These are phyloP conservation scores for Potamilus streckersoni DNA, from an alignment of 1,140 invertebrate species.

Conservation along the genomic window DNA sequence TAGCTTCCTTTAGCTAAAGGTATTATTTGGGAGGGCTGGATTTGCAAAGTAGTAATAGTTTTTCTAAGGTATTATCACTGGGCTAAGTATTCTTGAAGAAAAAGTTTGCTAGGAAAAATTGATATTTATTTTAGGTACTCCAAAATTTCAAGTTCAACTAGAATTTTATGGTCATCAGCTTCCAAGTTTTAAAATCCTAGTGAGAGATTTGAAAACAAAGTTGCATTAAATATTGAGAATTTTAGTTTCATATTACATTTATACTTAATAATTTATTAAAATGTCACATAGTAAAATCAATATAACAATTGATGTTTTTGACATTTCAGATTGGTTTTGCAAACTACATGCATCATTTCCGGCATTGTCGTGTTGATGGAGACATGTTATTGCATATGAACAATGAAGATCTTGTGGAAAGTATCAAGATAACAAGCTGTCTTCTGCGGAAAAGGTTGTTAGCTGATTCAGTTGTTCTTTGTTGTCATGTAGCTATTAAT, in stretches of 20 bases:
- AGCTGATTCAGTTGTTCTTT: no score
- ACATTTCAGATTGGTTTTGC: conserved; percentile 80
- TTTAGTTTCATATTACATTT: neutral
- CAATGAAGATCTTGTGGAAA: conserved; percentile 91
- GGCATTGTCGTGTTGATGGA: conserved; percentile 95
- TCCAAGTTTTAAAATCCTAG: neutral
- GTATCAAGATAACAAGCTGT: conserved; percentile 93
- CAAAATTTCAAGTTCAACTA: neutral
- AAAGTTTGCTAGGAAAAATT: no score
- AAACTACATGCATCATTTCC: conserved; percentile 85
- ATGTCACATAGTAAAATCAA: no score
- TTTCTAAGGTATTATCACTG: no score
- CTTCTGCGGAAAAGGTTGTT: conserved; percentile 86
- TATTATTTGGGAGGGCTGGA: no score
- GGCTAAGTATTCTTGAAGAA: no score
- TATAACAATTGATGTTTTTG: no score
- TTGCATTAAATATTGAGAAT: neutral
- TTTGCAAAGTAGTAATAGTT: no score
- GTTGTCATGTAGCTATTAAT: no score
- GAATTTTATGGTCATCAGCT: neutral
- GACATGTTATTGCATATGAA: conserved; percentile 93
- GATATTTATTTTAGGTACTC: no score
- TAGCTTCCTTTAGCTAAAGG: no score
- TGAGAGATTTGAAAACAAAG: neutral
- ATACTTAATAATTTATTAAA: no score